Evolutionary conservation across 2,888 invertebrate species (phyloP).

Genomic region (Amblyteles armatorius): DNA sequence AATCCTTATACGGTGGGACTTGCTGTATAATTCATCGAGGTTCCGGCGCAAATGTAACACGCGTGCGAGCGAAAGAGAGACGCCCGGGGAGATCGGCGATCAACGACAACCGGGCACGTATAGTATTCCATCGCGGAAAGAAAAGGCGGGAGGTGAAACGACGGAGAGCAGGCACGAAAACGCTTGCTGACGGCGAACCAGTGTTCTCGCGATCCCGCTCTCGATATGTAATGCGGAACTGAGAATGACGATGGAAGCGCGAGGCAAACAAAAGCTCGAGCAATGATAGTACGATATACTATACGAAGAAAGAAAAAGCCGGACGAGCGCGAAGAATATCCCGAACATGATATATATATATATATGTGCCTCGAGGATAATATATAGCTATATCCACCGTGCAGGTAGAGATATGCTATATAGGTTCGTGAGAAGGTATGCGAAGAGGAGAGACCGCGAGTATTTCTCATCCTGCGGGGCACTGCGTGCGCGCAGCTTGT

Average conservation of each 20-base stretch:
- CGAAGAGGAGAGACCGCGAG: constrained; percentile 54
- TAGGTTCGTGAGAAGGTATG: constrained; percentile 69
- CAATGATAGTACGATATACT: constrained; percentile 7
- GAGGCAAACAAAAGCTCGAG: constrained; percentile 3
- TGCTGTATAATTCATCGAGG: constrained; percentile 75
- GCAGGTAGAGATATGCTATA: constrained; percentile 22
- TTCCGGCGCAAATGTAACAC: constrained; percentile 53
- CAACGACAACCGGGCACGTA: constrained; percentile 23
- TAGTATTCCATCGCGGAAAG: not conserved
- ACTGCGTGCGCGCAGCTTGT: constrained; percentile 67
- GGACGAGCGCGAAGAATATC: constrained; percentile 41
- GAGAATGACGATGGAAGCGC: constrained; percentile 6
- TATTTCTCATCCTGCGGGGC: constrained; percentile 64
- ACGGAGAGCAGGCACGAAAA: constrained; percentile 18
- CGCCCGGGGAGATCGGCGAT: constrained; percentile 29
- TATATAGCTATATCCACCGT: constrained; percentile 18
- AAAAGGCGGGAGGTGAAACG: not conserved
- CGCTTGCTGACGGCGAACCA: constrained; percentile 10
- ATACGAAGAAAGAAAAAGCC: constrained; percentile 2
- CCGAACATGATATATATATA: constrained; percentile 6
- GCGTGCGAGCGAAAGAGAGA: constrained; percentile 25
- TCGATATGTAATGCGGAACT: constrained; percentile 35
- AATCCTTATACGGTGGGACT: constrained; percentile 72
- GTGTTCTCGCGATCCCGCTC: constrained; percentile 4
- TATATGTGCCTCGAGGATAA: constrained; percentile 16